A percentile compares a stretch with the other conserved stretches of the same genome.
Evolutionary conservation across 2,888 invertebrate species (phyloP).

Genomic region (Leptinotarsa juncta): DNA sequence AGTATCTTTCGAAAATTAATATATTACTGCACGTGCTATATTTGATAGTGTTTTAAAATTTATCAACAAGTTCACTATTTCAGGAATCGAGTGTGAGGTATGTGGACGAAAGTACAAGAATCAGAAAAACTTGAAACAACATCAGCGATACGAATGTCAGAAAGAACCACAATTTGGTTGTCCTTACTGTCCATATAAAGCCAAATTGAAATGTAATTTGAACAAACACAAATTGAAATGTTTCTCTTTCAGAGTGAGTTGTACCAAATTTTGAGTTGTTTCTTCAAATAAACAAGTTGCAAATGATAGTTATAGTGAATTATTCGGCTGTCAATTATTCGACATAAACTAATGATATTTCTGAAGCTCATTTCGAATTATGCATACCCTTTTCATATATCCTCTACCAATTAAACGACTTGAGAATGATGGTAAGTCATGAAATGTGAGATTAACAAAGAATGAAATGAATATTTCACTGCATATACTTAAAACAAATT

Average conservation of each 20-base stretch:
- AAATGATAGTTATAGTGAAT: neutral
- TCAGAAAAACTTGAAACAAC: constrained; percentile 51
- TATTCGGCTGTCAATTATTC: neutral
- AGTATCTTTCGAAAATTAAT: constrained; percentile 13
- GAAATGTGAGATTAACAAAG: too few species aligned
- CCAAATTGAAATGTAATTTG: constrained; percentile 43
- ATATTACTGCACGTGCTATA: neutral
- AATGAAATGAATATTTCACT: too few species aligned
- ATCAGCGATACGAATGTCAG: constrained; percentile 73
- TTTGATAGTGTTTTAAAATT: constrained; percentile 2
- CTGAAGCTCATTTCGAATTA: too few species aligned
- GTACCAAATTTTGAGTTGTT: neutral
- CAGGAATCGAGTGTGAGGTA: constrained; percentile 33
- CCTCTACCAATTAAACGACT: too few species aligned
- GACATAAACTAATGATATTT: too few species aligned
- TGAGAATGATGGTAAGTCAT: too few species aligned
- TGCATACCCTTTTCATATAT: too few species aligned
- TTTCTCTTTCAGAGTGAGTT: constrained; percentile 29
- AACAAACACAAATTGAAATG: constrained; percentile 39
- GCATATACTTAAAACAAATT: too few species aligned
- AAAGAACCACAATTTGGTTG: constrained; percentile 75
- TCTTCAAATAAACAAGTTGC: neutral
- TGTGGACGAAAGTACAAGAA: constrained; percentile 45
- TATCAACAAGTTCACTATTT: neutral
- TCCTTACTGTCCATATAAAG: constrained; percentile 42